Base-by-base conservation (phyloP, 2,797 vertebrate species). In the Peromyscus eremicus region DNA sequence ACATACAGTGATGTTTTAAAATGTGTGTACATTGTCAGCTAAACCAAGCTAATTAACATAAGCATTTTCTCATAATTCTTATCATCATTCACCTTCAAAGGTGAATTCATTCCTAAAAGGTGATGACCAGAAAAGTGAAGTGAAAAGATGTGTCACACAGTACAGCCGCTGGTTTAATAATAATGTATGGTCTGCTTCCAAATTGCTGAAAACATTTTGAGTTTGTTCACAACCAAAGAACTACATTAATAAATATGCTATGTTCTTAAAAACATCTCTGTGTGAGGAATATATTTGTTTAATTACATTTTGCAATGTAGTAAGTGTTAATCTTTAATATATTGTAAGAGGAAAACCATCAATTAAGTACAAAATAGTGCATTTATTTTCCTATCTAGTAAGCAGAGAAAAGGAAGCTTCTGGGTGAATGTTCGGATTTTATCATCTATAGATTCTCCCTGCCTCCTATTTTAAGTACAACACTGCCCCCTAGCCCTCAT, bases 401-500 rank as follows among this genome's bases (percentile, higher is more conserved):
- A 89, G 68, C 64, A 75, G 21, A 7, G 25, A 5, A 32, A 0
- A 0, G 0, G 32, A 5, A 19, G 64, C 55, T 57, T 88, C 52
- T 9, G 29, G 27, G 49, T 55, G 16, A 76, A 64, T 93, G 92
- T 79, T 64, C 5, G 27, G 29, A 23, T 32, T 88, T 29, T 64
- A 73, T 62, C 13, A 6, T 2, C 1, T 0, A 0, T 0, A 9
- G 3, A 82, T 2, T 0, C 11, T 1, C 0, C 49, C 9, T 49
- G 3, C 2, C 25, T 73, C 52, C 2, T 46, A 98, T 98, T 89
- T 0, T 92, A 89, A 92, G 94, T 97, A 49, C 98, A 98, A 98
- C 70, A 98, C 98, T 89, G 97, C 98, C 98, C 98, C 98, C 98
- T 98, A 89, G 1, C 0, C 1, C n/a, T 73, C 81, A 71, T 55